phyloP scores from a whole-genome alignment of 1,140 invertebrate genomes.

The Kradibia gibbosae region DNA sequence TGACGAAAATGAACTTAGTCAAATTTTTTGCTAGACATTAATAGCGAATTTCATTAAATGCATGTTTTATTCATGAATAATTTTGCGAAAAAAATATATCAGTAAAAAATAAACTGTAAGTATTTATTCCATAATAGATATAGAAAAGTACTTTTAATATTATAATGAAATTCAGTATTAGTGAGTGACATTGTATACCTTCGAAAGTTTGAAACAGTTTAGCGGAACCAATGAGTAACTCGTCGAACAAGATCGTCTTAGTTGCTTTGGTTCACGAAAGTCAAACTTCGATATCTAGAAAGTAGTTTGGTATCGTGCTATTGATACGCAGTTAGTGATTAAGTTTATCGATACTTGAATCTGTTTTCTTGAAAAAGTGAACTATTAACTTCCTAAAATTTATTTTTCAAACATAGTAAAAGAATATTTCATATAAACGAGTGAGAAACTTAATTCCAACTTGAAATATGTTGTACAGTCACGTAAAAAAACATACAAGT shows the following conservation, averaged over 20 bases:
- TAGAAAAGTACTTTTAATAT: too few species aligned
- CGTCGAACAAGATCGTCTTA: slow-evolving; percentile 15
- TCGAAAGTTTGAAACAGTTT: slow-evolving; percentile 22
- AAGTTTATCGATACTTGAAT: slow-evolving; percentile 22
- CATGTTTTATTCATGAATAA: too few species aligned
- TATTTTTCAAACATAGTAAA: not conserved
- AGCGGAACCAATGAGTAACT: not conserved
- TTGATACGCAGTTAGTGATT: slow-evolving; percentile 25
- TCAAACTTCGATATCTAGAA: slow-evolving; percentile 21
- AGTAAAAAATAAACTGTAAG: too few species aligned
- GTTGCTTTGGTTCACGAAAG: slow-evolving; percentile 12
- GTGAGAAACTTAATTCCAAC: not conserved
- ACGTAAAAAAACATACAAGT: not conserved
- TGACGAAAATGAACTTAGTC: too few species aligned
- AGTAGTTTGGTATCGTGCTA: slow-evolving; percentile 26
- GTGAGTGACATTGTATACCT: not conserved
- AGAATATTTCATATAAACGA: not conserved
- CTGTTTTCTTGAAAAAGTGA: slow-evolving; percentile 22
- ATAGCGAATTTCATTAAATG: too few species aligned
- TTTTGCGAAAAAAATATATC: too few species aligned
- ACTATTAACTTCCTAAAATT: slow-evolving; percentile 18
- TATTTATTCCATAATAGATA: too few species aligned
- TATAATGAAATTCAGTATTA: not conserved
- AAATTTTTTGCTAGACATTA: too few species aligned
- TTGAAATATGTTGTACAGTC: not conserved